Evolutionary conservation across 2,797 vertebrate species (phyloP), one percentile per base, ranked within the genome.

Genomic region (Esox masquinongy): DNA sequence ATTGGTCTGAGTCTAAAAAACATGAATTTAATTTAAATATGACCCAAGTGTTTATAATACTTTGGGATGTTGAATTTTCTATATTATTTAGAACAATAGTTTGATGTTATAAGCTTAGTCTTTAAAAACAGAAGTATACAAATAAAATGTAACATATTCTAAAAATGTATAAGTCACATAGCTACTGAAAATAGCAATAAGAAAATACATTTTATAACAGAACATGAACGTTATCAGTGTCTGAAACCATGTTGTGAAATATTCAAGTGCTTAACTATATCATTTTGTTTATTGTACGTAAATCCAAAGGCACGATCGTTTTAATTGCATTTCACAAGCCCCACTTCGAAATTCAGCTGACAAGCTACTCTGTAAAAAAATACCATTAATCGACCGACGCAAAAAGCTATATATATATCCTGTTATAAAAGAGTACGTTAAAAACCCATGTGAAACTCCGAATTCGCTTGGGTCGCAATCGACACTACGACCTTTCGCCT

Each of bases 401-500:
- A 1, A 80, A 82, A 82, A 83, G 14, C 22, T 51, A n/a, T 22
- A 16, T 19, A 39, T 76, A 70, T 75, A 68, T 66, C 68, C 77
- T 51, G 81, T 72, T 70, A 29, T 73, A 80, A 78, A 39, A 68
- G 74, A 78, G 61, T 56, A 51, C n/a, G 26, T 24, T 47, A 68
- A 64, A 53, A 43, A 78, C 77, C 75, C 81, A 72, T 66, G 31
- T 81, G 75, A 81, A 81, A 78, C 79, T 83, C 75, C 80, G 66
- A 75, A 50, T 53, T 61, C 70, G 12, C 67, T 77, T 56, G 8
- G 5, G 59, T 80, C 9, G 80, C 14, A 7, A 53, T 80, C 9
- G 80, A 85, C 79, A 77, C 90, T 76, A 77, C 89, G 95, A 97
- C 96, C 97, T 97, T 97, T 97, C 87, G 92, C 95, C 96, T 83